Conservation (phyloP, 2,888 invertebrate genomes). For the Agriopis aurantiaria region DNA sequence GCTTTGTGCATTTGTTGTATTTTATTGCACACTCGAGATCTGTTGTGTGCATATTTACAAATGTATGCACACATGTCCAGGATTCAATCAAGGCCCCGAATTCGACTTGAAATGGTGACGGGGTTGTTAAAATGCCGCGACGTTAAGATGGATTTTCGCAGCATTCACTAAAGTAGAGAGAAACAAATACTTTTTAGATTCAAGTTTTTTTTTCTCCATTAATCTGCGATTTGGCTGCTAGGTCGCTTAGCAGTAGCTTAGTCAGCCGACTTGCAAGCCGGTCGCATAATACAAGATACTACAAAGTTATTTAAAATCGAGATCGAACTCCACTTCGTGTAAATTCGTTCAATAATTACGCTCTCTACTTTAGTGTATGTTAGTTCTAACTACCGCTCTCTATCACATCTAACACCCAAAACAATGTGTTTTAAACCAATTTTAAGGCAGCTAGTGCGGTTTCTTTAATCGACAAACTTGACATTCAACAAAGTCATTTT, state of each 20-base stretch:
- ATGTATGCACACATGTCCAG: constrained; percentile 19
- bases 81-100: not conserved
- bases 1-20: constrained; percentile 13
- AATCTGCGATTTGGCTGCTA: not conserved
- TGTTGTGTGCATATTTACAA: constrained; percentile 12
- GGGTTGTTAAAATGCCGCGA: constrained; percentile 3
- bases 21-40: constrained; percentile 3
- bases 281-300: not conserved
- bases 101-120: not conserved
- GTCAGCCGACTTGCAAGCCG: too few species aligned
- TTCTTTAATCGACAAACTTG: not conserved
- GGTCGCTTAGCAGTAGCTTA: too few species aligned
- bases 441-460: not conserved
- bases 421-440: not conserved
- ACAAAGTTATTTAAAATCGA: not conserved
- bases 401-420: not conserved
- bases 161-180: constrained; percentile 13
- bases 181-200: not conserved
- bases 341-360: not conserved
- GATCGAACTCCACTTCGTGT: not conserved
- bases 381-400: constrained; percentile 7
- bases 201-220: not conserved
- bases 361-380: constrained; percentile 11
- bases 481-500: not conserved
- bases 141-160: not conserved